phyloP scores from a whole-genome alignment of 92 coral and sea anemone genomes.

The Epizoanthus fatuus region DNA sequence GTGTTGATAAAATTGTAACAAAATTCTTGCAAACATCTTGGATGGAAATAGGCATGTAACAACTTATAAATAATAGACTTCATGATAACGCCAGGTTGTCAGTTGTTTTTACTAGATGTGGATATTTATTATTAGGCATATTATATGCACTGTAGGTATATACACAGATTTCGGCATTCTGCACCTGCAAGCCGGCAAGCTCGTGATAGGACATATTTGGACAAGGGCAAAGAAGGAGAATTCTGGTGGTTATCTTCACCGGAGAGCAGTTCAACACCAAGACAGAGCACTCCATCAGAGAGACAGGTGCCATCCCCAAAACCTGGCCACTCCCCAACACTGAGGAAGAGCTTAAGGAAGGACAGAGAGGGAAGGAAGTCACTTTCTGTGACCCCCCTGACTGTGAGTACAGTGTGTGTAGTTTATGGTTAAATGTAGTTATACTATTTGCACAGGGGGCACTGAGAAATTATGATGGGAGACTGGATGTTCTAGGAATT shows the following conservation, averaged over 20 bases:
- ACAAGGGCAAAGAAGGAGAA: conserved; percentile 70
- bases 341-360: conserved; percentile 35
- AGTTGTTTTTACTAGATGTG: too few relatives aligned
- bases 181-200: conserved; percentile 88
- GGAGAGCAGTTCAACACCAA: conserved; percentile 91
- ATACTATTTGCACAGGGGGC: too few relatives aligned
- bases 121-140: neutral
- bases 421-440: neutral
- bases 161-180: conserved; percentile 93
- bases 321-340: conserved; percentile 59
- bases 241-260: conserved; percentile 97
- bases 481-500: too few relatives aligned
- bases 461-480: too few relatives aligned
- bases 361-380: conserved; percentile 8
- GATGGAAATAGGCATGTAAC: too few relatives aligned
- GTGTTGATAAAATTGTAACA: too few relatives aligned
- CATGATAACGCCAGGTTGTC: too few relatives aligned
- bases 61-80: too few relatives aligned
- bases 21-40: too few relatives aligned
- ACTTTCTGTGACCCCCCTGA: conserved; percentile 42
- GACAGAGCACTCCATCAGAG: conserved; percentile 79
- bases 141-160: conserved; percentile 69
- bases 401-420: conserved; percentile 17
- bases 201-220: conserved; percentile 70
- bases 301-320: conserved; percentile 54